Evolutionary conservation across 53 echinoderm and acorn worm genomes (phyloP).

Genomic region (Crossaster papposus): DNA sequence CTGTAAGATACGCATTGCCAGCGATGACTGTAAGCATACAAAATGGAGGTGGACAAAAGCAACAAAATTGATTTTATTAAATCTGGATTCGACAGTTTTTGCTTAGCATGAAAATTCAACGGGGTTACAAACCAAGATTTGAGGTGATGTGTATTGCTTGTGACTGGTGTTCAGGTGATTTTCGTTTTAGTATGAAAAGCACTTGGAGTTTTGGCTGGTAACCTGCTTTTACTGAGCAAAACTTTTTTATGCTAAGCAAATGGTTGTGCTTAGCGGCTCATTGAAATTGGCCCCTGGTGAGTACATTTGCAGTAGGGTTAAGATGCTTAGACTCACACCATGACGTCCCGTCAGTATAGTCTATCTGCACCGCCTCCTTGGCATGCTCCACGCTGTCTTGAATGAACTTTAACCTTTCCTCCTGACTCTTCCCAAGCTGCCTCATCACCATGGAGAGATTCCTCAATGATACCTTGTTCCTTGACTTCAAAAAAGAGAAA

Average conservation of each 20-base stretch:
- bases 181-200: no score
- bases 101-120: no score
- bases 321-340: slow-evolving; percentile 99
- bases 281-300: no score
- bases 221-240: no score
- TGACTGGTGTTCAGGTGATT: no score
- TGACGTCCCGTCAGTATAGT: slow-evolving; percentile 90
- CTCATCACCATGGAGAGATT: slow-evolving; percentile 98
- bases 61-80: background rate
- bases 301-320: no score
- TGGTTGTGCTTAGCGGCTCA: no score
- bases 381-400: slow-evolving; percentile 89
- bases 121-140: no score
- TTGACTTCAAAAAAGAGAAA: slow-evolving; percentile 66
- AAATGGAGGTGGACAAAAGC: background rate
- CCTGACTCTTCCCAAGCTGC: slow-evolving; percentile 78
- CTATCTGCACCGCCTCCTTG: slow-evolving; percentile 91
- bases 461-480: slow-evolving; percentile 89
- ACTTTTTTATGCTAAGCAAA: no score
- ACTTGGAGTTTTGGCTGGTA: no score
- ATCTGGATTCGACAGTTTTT: no score
- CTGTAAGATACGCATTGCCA: slow-evolving; percentile 92
- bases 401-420: slow-evolving; percentile 78
- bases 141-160: no score
- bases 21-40: slow-evolving; percentile 76